Evolutionary conservation across 2,797 vertebrate genomes (phyloP).

Genomic region (Luscinia megarhynchos): DNA sequence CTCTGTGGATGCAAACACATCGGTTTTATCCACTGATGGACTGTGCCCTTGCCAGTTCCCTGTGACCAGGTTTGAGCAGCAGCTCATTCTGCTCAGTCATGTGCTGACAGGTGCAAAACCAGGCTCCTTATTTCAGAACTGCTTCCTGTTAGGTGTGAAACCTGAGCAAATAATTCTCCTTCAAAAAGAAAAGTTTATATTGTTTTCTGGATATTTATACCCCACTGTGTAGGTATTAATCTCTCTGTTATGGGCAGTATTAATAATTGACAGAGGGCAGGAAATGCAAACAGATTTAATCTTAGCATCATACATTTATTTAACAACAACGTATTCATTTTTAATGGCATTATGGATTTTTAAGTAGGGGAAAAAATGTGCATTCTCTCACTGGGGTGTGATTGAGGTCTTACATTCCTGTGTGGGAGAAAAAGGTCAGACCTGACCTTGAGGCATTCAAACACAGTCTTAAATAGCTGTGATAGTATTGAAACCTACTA

Average conservation of each 20-base stretch:
- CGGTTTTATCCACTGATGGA: background rate
- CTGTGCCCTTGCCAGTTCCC: background rate
- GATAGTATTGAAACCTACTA: conserved; percentile 10
- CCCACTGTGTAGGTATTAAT: background rate
- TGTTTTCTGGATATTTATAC: conserved; percentile 37
- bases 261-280: conserved; percentile 54
- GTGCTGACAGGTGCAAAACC: background rate
- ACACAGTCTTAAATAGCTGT: background rate
- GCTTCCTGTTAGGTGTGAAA: conserved; percentile 54
- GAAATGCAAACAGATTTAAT: conserved; percentile 40
- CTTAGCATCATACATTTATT: conserved; percentile 50
- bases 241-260: conserved; percentile 29
- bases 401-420: conserved; percentile 44
- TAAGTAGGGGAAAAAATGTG: background rate
- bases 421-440: conserved; percentile 40
- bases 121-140: background rate
- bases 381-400: conserved; percentile 20
- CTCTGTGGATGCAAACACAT: background rate
- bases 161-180: conserved; percentile 16
- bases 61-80: background rate
- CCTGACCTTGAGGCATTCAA: conserved; percentile 47
- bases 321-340: conserved; percentile 43
- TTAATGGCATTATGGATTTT: conserved; percentile 60
- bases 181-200: background rate
- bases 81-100: background rate